phyloP scores from a whole-genome alignment of 2,113 vertebrate species.

The Chaetorhynchus papuensis region DNA sequence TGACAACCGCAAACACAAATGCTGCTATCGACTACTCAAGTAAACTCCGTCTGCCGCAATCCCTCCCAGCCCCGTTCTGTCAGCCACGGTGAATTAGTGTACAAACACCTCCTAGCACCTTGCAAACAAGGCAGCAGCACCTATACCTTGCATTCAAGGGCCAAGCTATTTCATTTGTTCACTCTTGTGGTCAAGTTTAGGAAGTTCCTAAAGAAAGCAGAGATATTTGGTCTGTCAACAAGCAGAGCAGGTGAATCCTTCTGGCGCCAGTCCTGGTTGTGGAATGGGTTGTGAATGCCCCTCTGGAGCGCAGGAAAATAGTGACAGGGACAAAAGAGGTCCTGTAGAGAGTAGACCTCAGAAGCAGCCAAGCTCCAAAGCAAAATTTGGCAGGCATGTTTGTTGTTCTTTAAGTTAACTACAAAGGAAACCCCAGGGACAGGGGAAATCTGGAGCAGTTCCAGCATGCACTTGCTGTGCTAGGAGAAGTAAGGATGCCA shows the following conservation, averaged over 20 bases:
- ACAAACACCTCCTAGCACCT: neutral
- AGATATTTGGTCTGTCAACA: neutral
- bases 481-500: neutral
- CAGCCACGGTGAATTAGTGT: accelerated
- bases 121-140: neutral
- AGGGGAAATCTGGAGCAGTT: neutral
- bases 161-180: neutral
- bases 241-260: neutral
- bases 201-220: neutral
- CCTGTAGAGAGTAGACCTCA: neutral
- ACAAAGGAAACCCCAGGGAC: neutral
- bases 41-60: neutral
- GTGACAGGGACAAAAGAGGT: neutral
- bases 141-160: neutral
- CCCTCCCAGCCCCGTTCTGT: accelerated
- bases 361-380: neutral
- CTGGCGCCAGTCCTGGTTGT: neutral
- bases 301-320: neutral
- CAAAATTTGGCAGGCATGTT: neutral
- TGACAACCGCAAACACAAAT: neutral
- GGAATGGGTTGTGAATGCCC: neutral
- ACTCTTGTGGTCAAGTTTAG: neutral
- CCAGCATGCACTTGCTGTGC: neutral
- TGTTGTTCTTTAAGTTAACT: slow-evolving; percentile 20
- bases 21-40: accelerated